Conservation (phyloP, 1,140 invertebrate species). For the Wiebesia pumilae region DNA sequence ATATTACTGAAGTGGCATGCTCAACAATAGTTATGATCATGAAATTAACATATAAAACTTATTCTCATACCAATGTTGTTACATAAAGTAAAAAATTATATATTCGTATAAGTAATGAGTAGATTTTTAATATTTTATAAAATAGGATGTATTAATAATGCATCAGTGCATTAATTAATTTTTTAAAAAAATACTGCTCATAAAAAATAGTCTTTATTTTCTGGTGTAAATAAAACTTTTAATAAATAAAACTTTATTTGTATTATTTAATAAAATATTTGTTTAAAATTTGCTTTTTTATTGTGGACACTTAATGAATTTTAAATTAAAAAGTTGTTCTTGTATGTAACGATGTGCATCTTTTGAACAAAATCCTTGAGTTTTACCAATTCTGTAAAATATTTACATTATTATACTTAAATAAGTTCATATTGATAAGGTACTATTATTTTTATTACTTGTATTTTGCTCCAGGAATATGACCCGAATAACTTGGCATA, state of each 20-base stretch:
- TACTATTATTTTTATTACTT: constrained; percentile 69
- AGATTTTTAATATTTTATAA: constrained; percentile 23
- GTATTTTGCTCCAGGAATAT: constrained; percentile 81
- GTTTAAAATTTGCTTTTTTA: background rate
- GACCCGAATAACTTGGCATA: constrained; percentile 83
- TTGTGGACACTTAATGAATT: constrained; percentile 22
- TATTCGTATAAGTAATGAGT: constrained; percentile 19
- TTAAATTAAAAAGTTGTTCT: constrained; percentile 58
- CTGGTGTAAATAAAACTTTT: background rate
- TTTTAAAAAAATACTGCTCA: background rate
- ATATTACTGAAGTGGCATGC: constrained; percentile 79
- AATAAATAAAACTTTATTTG: background rate
- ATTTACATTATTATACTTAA: constrained; percentile 36
- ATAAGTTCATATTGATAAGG: constrained; percentile 17
- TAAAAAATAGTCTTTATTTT: constrained; percentile 2
- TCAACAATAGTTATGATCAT: constrained; percentile 32
- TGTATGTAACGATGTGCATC: constrained; percentile 82
- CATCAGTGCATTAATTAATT: no score
- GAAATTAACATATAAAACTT: background rate
- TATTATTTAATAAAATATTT: background rate
- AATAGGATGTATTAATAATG: no score
- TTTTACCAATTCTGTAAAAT: constrained; percentile 79
- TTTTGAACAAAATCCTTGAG: constrained; percentile 81
- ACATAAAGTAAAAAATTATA: background rate
- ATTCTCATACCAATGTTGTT: background rate